Evolutionary conservation across 2,113 vertebrate genomes (phyloP), one percentile per base, ranked within the genome.

Genomic region (Jaculus jaculus): DNA sequence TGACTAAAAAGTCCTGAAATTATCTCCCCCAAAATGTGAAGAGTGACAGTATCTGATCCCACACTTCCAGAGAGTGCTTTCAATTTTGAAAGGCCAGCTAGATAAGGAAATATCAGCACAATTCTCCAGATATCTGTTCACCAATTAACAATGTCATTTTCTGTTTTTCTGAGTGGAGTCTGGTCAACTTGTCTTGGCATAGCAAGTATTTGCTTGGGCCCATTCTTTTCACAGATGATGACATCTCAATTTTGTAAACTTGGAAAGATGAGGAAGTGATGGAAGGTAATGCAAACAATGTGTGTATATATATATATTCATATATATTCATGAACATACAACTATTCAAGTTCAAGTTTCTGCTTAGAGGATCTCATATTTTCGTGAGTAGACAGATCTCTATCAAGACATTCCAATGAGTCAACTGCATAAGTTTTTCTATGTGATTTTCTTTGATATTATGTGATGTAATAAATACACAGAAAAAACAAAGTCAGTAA

Each of bases 71-170:
- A 0, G 2, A 92, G 24, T 92, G 85, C 85, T 23, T 95, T 95
- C 95, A 96, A 94, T 94, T 96, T 93, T 95, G 90, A 97, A 94
- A 97, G 93, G 95, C 94, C 94, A 97, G 96, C 93, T 89, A 96
- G 96, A 97, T 96, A 96, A 95, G 86, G 9, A 60, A 93, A 94
- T 94, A 92, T 80, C 92, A 94, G 94, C 90, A 94, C 92, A 74
- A 87, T 80, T 92, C 89, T 94, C 85, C 71, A 96, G 63, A 93
- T 91, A 95, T 77, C 72, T 0, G 0, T 78, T 93, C 90, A 78
- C 28, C 95, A 97, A 96, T 96, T 97, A 96, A 95, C 84, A 88
- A 95, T 94, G 95, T 95, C 95, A 93, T 96, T 96, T 95, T 95
- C 94, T 92, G 75, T 87, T 96, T 93, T 95, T 90, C 90, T 83